Evolutionary conservation across 1,140 invertebrate species (phyloP).

Genomic region (Nylanderia fulva): DNA sequence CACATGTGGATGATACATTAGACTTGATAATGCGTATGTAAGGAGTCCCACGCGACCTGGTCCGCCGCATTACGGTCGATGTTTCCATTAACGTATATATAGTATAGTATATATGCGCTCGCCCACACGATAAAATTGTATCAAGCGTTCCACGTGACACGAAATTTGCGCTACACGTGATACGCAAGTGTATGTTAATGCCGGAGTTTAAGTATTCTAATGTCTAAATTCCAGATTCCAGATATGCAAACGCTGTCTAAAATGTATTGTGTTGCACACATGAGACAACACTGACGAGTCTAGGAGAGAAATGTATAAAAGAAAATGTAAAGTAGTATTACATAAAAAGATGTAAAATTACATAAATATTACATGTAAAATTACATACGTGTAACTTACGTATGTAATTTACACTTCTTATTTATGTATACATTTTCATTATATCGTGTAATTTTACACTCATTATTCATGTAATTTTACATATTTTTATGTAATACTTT

Average conservation of each 20-base stretch:
- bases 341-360: no score
- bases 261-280: neutral
- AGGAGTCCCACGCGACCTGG: conserved; percentile 7
- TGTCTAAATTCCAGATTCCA: conserved; percentile 3
- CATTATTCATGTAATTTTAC: no score
- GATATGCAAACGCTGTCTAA: neutral
- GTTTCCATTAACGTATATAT: conserved; percentile 47
- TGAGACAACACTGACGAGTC: neutral
- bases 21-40: conserved; percentile 44
- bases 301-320: neutral
- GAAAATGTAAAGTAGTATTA: no score
- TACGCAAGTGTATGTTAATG: conserved; percentile 31
- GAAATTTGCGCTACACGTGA: neutral
- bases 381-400: no score
- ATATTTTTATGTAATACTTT: no score
- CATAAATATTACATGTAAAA: no score
- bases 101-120: no score
- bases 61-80: conserved; percentile 13
- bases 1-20: conserved; percentile 55
- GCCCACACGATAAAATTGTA: conserved; percentile 37
- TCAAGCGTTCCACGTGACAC: neutral
- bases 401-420: no score
- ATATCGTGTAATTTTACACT: no score
- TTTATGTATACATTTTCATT: no score
- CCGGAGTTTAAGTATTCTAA: neutral